A percentile compares a stretch with the other conserved stretches of the same genome.
phyloP scores from a whole-genome alignment of 2,888 invertebrate genomes.

The Lithodes maja region DNA sequence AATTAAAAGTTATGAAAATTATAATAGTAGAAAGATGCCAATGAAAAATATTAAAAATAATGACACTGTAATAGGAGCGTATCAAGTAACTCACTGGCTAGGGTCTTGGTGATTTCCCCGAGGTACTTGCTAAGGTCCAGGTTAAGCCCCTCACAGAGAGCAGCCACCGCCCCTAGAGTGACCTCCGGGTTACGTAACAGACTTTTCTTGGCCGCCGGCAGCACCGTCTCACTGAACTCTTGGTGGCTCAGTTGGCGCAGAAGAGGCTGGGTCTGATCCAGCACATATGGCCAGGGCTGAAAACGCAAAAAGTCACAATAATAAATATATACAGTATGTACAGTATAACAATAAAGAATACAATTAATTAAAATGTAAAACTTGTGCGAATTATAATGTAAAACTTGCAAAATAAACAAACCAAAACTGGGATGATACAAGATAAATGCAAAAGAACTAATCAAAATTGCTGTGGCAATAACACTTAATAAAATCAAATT shows the following conservation, averaged over 20 bases:
- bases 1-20: background rate
- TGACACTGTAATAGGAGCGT: background rate
- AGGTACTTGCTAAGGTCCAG: slow-evolving; percentile 87
- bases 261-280: slow-evolving; percentile 82
- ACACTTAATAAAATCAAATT: no score
- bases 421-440: no score
- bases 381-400: no score
- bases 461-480: no score
- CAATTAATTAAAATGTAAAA: no score
- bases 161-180: slow-evolving; percentile 86
- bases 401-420: no score
- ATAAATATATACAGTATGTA: no score
- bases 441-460: no score
- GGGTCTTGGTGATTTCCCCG: slow-evolving; percentile 85
- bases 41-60: background rate
- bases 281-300: slow-evolving; percentile 82
- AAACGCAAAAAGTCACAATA: background rate
- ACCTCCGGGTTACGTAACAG: slow-evolving; percentile 96
- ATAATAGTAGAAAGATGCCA: background rate
- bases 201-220: slow-evolving; percentile 92
- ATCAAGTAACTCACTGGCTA: slow-evolving; percentile 80
- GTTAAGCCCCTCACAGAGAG: slow-evolving; percentile 83
- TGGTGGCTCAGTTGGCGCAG: slow-evolving; percentile 80
- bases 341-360: no score
- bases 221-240: slow-evolving; percentile 83